Conservation (phyloP, 2,113 vertebrate genomes). For the Brachypodius melanocephalos region DNA sequence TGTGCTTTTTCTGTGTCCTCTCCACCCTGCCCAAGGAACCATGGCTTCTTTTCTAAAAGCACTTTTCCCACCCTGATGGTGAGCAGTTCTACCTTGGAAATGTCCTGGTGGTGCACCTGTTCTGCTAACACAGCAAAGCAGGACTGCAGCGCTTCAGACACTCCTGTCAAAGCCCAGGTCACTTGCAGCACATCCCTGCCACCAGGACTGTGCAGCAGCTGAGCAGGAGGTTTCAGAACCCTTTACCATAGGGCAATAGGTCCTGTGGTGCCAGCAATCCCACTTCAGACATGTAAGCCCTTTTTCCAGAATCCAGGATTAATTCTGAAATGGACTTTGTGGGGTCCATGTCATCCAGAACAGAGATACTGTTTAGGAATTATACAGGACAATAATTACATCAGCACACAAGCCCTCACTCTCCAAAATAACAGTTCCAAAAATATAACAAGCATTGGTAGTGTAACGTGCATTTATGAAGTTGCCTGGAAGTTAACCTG, state of each 20-base stretch:
- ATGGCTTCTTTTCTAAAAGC: background rate
- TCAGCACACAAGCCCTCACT: background rate
- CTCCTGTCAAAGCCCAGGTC: background rate
- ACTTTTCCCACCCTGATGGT: background rate
- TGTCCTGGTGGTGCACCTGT: rapidly evolving
- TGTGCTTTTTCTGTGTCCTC: background rate
- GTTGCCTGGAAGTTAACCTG: background rate
- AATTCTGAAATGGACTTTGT: background rate
- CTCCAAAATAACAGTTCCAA: background rate
- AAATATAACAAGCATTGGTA: background rate
- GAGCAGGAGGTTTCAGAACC: background rate
- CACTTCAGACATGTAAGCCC: rapidly evolving
- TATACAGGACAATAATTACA: background rate
- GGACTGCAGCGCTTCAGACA: rapidly evolving
- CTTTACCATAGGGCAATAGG: background rate
- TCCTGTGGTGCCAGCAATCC: background rate
- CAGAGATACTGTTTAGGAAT: background rate
- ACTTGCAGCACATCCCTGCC: background rate
- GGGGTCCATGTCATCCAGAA: background rate
- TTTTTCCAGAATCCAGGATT: background rate
- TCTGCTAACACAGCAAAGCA: background rate
- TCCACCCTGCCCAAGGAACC: background rate
- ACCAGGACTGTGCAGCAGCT: background rate
- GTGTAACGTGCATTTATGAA: background rate
- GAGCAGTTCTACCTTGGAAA: background rate